Evolutionary conservation across 2,113 vertebrate genomes (phyloP).

Genomic region (Neogale vison): DNA sequence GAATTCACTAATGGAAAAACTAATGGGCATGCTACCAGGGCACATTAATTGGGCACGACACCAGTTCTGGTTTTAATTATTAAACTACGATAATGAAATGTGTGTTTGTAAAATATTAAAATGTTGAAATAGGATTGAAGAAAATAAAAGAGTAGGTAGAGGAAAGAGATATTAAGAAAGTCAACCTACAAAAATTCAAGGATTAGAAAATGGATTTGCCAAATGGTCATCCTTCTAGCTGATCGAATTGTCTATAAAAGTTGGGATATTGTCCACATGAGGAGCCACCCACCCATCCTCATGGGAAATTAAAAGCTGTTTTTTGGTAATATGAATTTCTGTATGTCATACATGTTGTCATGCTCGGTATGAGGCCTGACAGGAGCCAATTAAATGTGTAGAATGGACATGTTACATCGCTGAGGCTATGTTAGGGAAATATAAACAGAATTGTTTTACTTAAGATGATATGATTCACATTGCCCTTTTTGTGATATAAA

Average conservation of each 20-base stretch:
- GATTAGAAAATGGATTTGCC: neutral
- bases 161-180: constrained; percentile 52
- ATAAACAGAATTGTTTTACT: neutral
- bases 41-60: constrained; percentile 99
- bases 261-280: neutral
- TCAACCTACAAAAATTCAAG: constrained; percentile 41
- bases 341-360: neutral
- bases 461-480: neutral
- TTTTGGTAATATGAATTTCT: constrained; percentile 6
- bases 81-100: constrained; percentile 97
- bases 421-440: neutral
- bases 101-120: constrained; percentile 94
- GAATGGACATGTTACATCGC: neutral
- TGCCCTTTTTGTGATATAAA: neutral
- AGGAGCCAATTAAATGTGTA: constrained; percentile 31
- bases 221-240: constrained; percentile 7
- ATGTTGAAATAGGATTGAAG: constrained; percentile 86
- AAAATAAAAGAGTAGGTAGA: constrained; percentile 82
- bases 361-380: neutral
- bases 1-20: constrained; percentile 99
- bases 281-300: constrained; percentile 35
- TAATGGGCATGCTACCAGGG: constrained; percentile 99
- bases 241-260: neutral
- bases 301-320: constrained; percentile 43
- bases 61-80: constrained; percentile 99